Conservation (phyloP, 2,797 vertebrate species). For the Paramormyrops hopkinsi region DNA sequence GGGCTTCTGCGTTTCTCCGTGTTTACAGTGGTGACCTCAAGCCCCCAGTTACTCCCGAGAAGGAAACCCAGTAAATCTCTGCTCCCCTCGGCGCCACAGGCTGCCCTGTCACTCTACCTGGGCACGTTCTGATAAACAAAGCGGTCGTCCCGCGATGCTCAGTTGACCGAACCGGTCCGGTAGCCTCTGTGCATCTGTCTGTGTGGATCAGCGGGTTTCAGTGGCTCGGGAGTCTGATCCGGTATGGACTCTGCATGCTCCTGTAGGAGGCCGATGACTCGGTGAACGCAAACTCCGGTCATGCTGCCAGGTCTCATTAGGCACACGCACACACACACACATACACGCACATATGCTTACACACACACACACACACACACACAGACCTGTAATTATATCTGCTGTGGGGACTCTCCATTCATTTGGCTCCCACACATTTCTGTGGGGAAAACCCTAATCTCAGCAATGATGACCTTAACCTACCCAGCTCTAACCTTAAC, state of each 20-base stretch:
- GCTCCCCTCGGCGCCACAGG: neutral
- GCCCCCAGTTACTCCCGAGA: neutral
- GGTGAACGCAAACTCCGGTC: neutral
- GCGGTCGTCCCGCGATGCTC: neutral
- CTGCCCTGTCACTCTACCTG: neutral
- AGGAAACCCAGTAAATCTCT: neutral
- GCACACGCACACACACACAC: slow-evolving; percentile 45
- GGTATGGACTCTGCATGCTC: neutral
- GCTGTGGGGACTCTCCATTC: neutral
- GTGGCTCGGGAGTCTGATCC: neutral
- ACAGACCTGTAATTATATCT: slow-evolving; percentile 13
- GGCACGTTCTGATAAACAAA: neutral
- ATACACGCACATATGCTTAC: no score
- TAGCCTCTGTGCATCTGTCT: neutral
- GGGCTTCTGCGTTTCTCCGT: neutral
- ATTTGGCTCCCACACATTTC: no score
- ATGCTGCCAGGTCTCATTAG: slow-evolving; percentile 31
- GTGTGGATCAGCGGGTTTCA: neutral
- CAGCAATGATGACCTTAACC: neutral
- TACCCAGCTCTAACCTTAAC: neutral
- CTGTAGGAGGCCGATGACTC: neutral
- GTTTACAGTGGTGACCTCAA: neutral
- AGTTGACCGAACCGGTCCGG: neutral
- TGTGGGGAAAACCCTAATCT: neutral
- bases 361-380: neutral